Percentiles rank a stretch among this genome's conserved stretches.
Conservation (phyloP, 1,140 invertebrate species). For the Littorina saxatilis region DNA sequence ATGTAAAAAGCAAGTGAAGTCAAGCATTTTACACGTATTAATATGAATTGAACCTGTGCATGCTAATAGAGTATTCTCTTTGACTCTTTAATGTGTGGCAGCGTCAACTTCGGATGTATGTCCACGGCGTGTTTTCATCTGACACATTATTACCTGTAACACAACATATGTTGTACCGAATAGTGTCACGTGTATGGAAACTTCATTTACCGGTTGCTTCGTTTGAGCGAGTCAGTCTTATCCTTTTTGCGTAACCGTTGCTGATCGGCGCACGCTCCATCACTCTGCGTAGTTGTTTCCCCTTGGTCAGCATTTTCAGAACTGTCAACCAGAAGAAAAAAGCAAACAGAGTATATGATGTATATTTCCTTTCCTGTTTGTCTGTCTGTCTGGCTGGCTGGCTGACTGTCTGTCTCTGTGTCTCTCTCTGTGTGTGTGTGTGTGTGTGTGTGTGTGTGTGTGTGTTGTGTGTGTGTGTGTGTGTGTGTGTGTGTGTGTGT, state of each 20-base stretch:
- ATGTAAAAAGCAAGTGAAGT: neutral
- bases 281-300: neutral
- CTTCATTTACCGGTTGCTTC: neutral
- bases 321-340: too few relatives aligned
- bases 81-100: neutral
- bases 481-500: too few relatives aligned
- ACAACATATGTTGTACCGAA: too few relatives aligned
- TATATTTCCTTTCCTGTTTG: neutral
- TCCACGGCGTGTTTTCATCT: neutral
- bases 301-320: too few relatives aligned
- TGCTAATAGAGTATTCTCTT: neutral
- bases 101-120: neutral
- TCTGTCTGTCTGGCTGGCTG: neutral
- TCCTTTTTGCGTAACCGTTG: neutral
- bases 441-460: neutral
- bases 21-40: neutral
- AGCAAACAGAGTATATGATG: too few relatives aligned
- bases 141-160: neutral
- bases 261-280: neutral
- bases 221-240: neutral
- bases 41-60: neutral
- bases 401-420: neutral
- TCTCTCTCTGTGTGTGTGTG: neutral
- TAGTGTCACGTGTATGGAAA: neutral
- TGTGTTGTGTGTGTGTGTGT: too few relatives aligned